These are phyloP conservation scores for Coluber constrictor DNA, from an alignment of 2,797 vertebrate genomes.

Conservation along the genomic window DNA sequence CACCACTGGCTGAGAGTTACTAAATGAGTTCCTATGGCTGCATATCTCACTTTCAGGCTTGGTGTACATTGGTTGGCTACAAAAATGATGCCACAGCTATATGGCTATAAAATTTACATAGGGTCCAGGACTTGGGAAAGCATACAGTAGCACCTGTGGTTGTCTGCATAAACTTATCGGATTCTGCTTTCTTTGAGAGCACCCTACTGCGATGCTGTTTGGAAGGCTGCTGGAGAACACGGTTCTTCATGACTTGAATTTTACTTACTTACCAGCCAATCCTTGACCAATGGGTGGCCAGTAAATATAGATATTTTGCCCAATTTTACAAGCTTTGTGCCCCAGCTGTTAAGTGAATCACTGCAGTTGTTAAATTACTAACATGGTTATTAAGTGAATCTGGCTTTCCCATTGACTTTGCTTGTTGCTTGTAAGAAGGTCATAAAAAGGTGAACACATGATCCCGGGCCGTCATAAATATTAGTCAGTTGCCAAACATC, in stretches of 20 bases:
- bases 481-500: too few relatives aligned
- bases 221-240: background rate
- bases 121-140: too few relatives aligned
- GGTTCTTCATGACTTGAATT: background rate
- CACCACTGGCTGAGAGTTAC: background rate
- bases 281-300: background rate
- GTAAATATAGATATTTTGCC: background rate
- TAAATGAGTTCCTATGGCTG: too few relatives aligned
- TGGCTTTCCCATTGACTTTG: too few relatives aligned
- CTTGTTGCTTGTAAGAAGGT: too few relatives aligned
- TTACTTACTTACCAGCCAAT: background rate
- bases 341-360: too few relatives aligned
- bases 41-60: background rate
- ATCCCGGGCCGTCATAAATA: too few relatives aligned
- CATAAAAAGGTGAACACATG: too few relatives aligned
- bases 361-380: too few relatives aligned
- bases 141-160: background rate
- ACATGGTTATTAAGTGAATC: too few relatives aligned
- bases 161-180: background rate
- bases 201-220: background rate
- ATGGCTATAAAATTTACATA: background rate
- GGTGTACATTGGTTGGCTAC: background rate
- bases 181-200: background rate
- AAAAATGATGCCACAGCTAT: background rate
- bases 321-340: too few relatives aligned